A percentile compares a stretch with the other conserved stretches of the same genome.
Conservation (phyloP, 1,140 invertebrate species). For the Apolygus lucorum region DNA sequence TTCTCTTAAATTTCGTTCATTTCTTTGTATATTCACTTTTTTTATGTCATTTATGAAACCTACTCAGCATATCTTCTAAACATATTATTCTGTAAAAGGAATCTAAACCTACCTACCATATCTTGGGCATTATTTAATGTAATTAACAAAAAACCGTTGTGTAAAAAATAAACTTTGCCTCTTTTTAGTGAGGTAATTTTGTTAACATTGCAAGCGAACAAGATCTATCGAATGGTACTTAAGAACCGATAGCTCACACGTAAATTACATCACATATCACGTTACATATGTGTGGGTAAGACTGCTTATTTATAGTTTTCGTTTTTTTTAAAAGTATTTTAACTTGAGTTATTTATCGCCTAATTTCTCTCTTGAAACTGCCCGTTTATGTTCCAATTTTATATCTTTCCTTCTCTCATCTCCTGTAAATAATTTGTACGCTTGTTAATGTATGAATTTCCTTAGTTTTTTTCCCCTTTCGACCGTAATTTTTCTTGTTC, state of each 20-base stretch:
- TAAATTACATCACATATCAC: slow-evolving; percentile 2
- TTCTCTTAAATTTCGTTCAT: not conserved
- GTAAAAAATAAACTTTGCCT: not conserved
- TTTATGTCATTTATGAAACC: not conserved
- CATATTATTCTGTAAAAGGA: not conserved
- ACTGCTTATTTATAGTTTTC: slow-evolving; percentile 9
- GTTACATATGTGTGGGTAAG: not conserved
- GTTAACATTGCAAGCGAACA: not conserved
- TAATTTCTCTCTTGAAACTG: no score
- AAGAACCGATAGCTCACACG: not conserved
- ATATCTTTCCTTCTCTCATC: no score
- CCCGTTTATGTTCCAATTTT: no score
- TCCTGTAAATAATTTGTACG: no score
- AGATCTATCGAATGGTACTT: not conserved
- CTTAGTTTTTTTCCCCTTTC: no score
- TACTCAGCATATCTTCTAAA: slow-evolving; percentile 3
- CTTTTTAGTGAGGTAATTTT: not conserved
- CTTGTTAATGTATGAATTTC: no score
- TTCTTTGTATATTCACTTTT: not conserved
- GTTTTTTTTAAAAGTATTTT: not conserved
- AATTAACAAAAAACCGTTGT: slow-evolving; percentile 2
- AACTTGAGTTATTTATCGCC: no score
- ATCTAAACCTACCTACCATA: not conserved
- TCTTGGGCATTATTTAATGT: slow-evolving; percentile 13
- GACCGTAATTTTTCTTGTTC: no score